A percentile compares a stretch with the other conserved stretches of the same genome.
phyloP scores from a whole-genome alignment of 53 echinoderm and acorn worm genomes.

The Apostichopus leukothele region DNA sequence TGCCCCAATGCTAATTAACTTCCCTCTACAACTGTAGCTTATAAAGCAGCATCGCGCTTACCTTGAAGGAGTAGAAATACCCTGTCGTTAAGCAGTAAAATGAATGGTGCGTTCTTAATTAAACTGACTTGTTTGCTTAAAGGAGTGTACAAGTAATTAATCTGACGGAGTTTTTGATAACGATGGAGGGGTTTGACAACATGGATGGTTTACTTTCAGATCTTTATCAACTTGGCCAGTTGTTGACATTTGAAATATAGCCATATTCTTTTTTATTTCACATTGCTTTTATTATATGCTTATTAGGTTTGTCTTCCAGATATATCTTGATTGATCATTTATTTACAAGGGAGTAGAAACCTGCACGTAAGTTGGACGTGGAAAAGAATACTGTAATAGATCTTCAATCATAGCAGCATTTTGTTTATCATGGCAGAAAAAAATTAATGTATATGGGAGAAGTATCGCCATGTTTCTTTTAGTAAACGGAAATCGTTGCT shows the following conservation, averaged over 20 bases:
- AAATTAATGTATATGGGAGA: not conserved
- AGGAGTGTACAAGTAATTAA: slow-evolving; percentile 52
- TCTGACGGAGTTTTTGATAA: slow-evolving; percentile 51
- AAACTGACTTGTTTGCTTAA: slow-evolving; percentile 53
- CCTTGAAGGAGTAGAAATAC: slow-evolving; percentile 36
- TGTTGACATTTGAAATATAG: slow-evolving; percentile 52
- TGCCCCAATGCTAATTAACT: slow-evolving; percentile 50
- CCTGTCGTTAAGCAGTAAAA: slow-evolving; percentile 50
- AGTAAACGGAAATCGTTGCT: not conserved
- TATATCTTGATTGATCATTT: slow-evolving; percentile 46
- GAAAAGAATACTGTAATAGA: slow-evolving; percentile 44
- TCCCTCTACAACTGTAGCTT: slow-evolving; percentile 35
- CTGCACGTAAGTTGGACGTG: slow-evolving; percentile 34
- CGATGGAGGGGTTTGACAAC: slow-evolving; percentile 43
- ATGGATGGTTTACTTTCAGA: slow-evolving; percentile 39
- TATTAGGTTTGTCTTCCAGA: slow-evolving; percentile 35
- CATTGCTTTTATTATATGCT: slow-evolving; percentile 45
- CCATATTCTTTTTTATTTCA: slow-evolving; percentile 43
- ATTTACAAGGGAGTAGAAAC: slow-evolving; percentile 37
- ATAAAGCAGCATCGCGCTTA: slow-evolving; percentile 40
- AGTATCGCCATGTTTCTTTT: slow-evolving; percentile 2
- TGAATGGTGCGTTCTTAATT: slow-evolving; percentile 50
- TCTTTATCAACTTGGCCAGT: slow-evolving; percentile 38
- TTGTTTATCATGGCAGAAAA: slow-evolving; percentile 37
- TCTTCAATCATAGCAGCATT: slow-evolving; percentile 33